phyloP scores from a whole-genome alignment of 2,113 vertebrate species.

The Tursiops truncatus region DNA sequence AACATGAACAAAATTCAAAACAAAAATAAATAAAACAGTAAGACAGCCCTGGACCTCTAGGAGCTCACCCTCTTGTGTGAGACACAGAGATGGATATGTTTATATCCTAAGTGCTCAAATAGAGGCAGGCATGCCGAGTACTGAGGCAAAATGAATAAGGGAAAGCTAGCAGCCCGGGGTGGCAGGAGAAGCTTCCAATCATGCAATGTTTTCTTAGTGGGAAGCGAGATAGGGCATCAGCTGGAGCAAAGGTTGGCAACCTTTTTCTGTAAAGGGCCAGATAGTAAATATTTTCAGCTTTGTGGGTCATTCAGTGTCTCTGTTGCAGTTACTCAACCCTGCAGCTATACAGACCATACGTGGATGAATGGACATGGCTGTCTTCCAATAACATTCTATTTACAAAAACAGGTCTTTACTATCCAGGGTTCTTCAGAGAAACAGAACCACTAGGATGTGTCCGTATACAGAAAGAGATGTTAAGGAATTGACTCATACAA shows the following conservation, averaged over 20 bases:
- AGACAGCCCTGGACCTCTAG: not conserved
- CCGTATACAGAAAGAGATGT: not conserved
- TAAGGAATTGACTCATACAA: not conserved
- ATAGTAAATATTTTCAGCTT: not conserved
- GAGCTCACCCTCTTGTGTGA: not conserved
- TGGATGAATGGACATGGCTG: not conserved
- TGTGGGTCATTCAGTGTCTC: not conserved
- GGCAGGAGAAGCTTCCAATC: accelerated
- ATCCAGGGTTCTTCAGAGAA: not conserved
- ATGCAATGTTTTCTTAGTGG: not conserved
- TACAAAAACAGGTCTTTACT: not conserved
- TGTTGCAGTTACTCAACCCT: not conserved
- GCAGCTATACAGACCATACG: not conserved
- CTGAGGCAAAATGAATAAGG: not conserved
- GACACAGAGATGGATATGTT: not conserved
- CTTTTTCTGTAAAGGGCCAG: not conserved
- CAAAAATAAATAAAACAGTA: not conserved
- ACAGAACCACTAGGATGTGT: not conserved
- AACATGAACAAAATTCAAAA: not conserved
- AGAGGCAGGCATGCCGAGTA: not conserved
- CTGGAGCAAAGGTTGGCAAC: not conserved
- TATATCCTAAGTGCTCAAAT: not conserved
- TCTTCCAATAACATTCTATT: not conserved
- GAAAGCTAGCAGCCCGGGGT: not conserved
- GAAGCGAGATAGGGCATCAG: not conserved